These are phyloP conservation scores for Marisa cornuarietis DNA, from an alignment of 1,140 invertebrate species.

Conservation along the genomic window DNA sequence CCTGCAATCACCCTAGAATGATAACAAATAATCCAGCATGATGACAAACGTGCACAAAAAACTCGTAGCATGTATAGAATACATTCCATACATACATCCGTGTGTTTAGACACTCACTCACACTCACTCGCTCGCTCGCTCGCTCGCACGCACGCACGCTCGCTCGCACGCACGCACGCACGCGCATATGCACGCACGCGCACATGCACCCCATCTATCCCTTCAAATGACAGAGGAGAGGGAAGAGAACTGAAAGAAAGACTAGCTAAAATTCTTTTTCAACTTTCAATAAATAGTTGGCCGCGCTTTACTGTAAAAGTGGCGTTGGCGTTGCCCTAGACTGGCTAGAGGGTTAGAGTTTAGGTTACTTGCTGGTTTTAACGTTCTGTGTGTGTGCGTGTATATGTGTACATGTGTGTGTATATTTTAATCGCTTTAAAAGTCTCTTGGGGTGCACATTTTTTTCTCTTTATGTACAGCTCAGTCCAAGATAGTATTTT, in stretches of 20 bases:
- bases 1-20: not conserved
- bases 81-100: not conserved
- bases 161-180: conserved; percentile 3
- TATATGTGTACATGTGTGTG: too few relatives aligned
- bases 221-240: not conserved
- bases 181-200: not conserved
- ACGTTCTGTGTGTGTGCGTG: not conserved
- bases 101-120: not conserved
- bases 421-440: too few relatives aligned
- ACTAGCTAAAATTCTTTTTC: not conserved
- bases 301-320: not conserved
- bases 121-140: too few relatives aligned
- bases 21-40: not conserved
- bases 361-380: not conserved
- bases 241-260: too few relatives aligned
- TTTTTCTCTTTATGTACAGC: too few relatives aligned
- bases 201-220: not conserved
- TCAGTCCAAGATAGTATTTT: too few relatives aligned
- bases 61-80: not conserved
- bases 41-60: not conserved
- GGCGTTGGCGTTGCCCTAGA: not conserved
- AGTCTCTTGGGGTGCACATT: too few relatives aligned
- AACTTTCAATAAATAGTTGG: not conserved
- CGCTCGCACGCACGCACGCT: not conserved
- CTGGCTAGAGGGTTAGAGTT: not conserved